phyloP scores from a whole-genome alignment of 1,140 invertebrate genomes.

The Harlomillsia oculata region DNA sequence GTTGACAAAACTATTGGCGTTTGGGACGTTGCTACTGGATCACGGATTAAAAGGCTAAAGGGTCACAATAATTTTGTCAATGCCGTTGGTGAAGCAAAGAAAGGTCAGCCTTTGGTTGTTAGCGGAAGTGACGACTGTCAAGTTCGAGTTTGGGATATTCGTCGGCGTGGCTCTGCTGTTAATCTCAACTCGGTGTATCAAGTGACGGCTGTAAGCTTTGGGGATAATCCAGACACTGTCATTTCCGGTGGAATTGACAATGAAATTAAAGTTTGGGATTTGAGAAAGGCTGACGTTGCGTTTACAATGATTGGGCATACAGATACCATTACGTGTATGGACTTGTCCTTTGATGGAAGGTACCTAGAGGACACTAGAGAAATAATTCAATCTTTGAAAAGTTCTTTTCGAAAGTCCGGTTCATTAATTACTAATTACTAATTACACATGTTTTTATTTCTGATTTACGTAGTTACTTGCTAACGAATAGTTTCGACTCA shows the following conservation, averaged over 20 bases:
- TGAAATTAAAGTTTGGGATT: constrained; percentile 94
- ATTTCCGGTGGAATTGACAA: constrained; percentile 93
- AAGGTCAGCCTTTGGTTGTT: constrained; percentile 79
- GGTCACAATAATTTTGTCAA: constrained; percentile 83
- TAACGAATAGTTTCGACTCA: constrained; percentile 59
- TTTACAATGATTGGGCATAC: constrained; percentile 80
- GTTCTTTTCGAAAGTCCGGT: neutral
- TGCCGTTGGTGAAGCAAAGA: constrained; percentile 63
- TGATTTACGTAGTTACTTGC: constrained; percentile 48
- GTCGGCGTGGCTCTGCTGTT: constrained; percentile 66
- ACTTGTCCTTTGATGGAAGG: constrained; percentile 87
- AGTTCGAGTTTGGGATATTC: constrained; percentile 78
- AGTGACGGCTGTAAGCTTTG: constrained; percentile 86
- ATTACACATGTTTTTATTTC: neutral
- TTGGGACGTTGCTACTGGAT: constrained; percentile 85
- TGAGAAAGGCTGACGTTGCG: constrained; percentile 77
- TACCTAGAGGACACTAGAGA: constrained; percentile 37
- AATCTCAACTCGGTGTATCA: constrained; percentile 74
- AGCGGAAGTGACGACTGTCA: constrained; percentile 93
- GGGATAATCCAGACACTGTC: constrained; percentile 87
- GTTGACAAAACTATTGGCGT: constrained; percentile 91
- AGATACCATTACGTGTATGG: constrained; percentile 88
- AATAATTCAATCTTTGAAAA: neutral
- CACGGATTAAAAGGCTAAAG: constrained; percentile 74
- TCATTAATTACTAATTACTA: constrained; percentile 1